Base-by-base conservation (phyloP, 2,113 vertebrate species). In the Leptobrachium leishanense region DNA sequence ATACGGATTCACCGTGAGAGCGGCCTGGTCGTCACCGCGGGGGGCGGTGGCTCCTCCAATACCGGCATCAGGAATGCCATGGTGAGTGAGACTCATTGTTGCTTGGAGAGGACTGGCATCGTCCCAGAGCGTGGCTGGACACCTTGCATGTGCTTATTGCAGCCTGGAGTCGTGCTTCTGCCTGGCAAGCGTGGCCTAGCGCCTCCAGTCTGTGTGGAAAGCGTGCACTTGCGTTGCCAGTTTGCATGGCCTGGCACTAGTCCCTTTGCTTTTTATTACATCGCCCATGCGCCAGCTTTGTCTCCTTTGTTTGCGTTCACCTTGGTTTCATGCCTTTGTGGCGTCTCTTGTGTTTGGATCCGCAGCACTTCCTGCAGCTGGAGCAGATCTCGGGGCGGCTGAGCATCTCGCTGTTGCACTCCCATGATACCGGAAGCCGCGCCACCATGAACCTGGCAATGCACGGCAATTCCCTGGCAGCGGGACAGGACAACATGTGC, bases 371-470 rank as follows among this genome's bases (percentile, higher is more conserved):
- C 87, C 88, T 99, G 85, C 92, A 92, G 74, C 85, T 99, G 67
- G 93, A 96, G 84, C 88, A 88, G 84, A 85, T 94, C 6, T 92
- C 87, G 6, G 94, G 93, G 0, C 88, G 82, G 83, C 90, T 96
- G 84, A 93, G 91, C 9, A 94, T 95, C 76, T 95, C 93, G 3
- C 89, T 99, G 74, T 85, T 97, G 63, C 94, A 98, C 86, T 90
- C 90, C 13, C 94, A 97, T 69, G 97, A 98, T 77, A 98, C 97
- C 0, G 94, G 93, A 55, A 94, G 92, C 0, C 90, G 93, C 1
- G 97, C 97, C 81, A 98, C 94, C 75, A 99, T 99, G 97, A 98
- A 93, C 89, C 87, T 99, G 93, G 95, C 95, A 0, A 70, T 98
- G 68, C 93, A 90, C 0, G 89, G 90, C 5, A 90, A 94, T 42